Percentiles rank a stretch among this genome's conserved stretches.
These are phyloP conservation scores for Eunapius fragilis DNA, from an alignment of 37 sponge, comb jelly and placozoan species.

Conservation along the genomic window DNA sequence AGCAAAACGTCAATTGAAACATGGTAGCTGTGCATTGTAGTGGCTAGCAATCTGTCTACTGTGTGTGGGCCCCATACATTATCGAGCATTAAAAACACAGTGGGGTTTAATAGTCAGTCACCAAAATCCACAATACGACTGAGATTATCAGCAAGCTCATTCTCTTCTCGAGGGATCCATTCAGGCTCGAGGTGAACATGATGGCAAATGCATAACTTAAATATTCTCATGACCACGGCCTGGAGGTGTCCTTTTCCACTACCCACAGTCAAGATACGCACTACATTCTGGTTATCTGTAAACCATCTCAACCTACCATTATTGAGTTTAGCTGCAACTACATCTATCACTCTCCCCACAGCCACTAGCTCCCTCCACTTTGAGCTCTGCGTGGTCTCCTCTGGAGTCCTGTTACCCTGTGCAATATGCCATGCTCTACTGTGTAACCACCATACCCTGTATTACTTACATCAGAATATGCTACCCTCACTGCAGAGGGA, in stretches of 20 bases:
- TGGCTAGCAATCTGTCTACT: conserved; percentile 22
- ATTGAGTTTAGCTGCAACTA: background rate
- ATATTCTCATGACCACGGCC: background rate
- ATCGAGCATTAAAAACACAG: conserved; percentile 1
- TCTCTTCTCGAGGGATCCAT: conserved; percentile 38
- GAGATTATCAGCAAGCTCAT: conserved; percentile 18
- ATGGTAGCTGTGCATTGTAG: background rate
- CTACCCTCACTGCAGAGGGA: no score
- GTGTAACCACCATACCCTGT: conserved; percentile 25
- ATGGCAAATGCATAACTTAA: background rate
- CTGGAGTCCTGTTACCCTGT: background rate
- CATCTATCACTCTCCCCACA: background rate
- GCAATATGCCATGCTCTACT: conserved; percentile 4
- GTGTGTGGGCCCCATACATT: conserved; percentile 36
- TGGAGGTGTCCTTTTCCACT: conserved; percentile 8
- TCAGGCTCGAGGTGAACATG: conserved; percentile 15
- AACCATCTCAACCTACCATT: conserved; percentile 3
- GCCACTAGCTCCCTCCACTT: conserved; percentile 42
- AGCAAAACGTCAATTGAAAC: conserved; percentile 23
- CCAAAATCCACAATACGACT: conserved; percentile 18
- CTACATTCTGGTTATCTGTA: conserved; percentile 49
- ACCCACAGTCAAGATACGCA: conserved; percentile 4
- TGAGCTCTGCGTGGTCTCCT: conserved; percentile 3
- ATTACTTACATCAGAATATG: no score
- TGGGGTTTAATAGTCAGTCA: conserved; percentile 28